phyloP scores from a whole-genome alignment of 2,113 vertebrate species.

The Bos taurus region ARS-UCD2.0 NC_037338.1:55141001-55141500 shows the following conservation, averaged over 20 bases:
- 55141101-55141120: neutral
- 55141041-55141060: neutral
- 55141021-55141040: too few relatives aligned
- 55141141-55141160: neutral
- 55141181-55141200: neutral
- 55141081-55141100: neutral
- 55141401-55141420: neutral
- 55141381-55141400: neutral
- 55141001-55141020: rapidly evolving
- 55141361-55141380: neutral
- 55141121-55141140: neutral
- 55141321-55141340: neutral
- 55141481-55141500: neutral
- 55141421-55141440: neutral
- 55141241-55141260: neutral
- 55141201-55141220: neutral
- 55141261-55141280: neutral
- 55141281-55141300: neutral
- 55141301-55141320: neutral
- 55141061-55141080: neutral
- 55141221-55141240: neutral
- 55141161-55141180: neutral
- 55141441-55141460: neutral
- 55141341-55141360: neutral
- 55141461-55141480: neutral